Conservation (phyloP, 2,888 invertebrate species). For the Brachyptera putata region DNA sequence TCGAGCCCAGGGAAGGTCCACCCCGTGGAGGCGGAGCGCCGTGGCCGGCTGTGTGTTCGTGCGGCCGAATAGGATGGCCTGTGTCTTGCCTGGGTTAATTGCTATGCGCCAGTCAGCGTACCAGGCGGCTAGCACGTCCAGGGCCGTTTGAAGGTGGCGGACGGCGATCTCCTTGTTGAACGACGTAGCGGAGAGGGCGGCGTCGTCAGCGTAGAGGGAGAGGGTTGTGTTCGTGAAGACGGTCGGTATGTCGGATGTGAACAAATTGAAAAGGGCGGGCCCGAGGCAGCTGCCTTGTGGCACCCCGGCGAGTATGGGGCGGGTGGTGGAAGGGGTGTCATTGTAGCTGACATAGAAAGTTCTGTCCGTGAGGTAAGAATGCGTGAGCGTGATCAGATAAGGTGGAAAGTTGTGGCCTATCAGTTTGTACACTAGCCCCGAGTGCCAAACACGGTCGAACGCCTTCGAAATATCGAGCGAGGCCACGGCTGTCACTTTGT, state of each 20-base stretch:
- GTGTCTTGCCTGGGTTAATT: slow-evolving; percentile 28
- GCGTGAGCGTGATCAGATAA: background rate
- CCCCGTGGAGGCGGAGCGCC: background rate
- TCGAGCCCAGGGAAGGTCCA: background rate
- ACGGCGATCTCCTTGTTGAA: background rate
- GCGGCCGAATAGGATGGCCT: slow-evolving; percentile 23
- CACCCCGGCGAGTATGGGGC: too few species aligned
- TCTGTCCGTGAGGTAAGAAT: slow-evolving; percentile 3
- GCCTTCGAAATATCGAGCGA: background rate
- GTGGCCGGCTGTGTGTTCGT: background rate
- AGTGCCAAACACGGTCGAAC: background rate
- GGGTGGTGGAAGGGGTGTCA: background rate
- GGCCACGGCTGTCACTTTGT: background rate
- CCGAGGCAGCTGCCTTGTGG: slow-evolving; percentile 1
- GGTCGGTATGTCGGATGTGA: background rate
- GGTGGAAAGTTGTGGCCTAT: slow-evolving; percentile 2
- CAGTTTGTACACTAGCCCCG: background rate
- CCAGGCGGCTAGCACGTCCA: background rate
- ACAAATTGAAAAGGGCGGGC: background rate
- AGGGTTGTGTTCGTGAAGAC: background rate
- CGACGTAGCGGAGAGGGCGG: background rate
- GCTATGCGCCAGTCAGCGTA: slow-evolving; percentile 16
- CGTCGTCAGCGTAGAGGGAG: background rate
- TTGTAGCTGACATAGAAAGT: background rate
- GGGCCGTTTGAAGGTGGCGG: background rate